Percentiles rank a stretch among this genome's conserved stretches.
phyloP scores from a whole-genome alignment of 2,113 vertebrate genomes.

The Tychaedon coryphoeus region DNA sequence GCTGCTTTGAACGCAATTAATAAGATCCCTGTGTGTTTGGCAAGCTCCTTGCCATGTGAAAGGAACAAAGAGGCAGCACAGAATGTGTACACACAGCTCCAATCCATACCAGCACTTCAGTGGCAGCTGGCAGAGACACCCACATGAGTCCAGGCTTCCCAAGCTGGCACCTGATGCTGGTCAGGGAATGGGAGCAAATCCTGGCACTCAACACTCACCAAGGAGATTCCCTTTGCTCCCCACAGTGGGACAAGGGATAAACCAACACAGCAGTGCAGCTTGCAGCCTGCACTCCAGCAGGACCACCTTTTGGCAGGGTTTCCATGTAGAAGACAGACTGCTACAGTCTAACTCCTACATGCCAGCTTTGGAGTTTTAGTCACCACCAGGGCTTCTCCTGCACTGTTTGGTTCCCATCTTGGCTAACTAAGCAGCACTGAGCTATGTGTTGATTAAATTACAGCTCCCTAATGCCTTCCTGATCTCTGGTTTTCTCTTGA shows the following conservation, averaged over 20 bases:
- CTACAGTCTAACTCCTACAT: slow-evolving; percentile 54
- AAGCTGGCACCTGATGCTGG: background rate
- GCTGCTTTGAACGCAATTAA: slow-evolving; percentile 5
- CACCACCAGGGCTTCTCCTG: slow-evolving; percentile 18
- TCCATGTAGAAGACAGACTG: background rate
- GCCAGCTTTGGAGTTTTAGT: slow-evolving; percentile 36
- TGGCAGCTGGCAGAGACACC: slow-evolving; percentile 47
- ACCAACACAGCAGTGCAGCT: background rate
- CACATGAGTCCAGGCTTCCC: background rate
- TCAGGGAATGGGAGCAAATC: background rate
- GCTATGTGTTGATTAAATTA: background rate
- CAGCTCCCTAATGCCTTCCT: background rate
- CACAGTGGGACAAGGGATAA: background rate
- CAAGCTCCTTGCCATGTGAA: slow-evolving; percentile 46
- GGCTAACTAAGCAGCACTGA: background rate
- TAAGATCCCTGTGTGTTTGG: slow-evolving; percentile 43
- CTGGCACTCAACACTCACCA: background rate
- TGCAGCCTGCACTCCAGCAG: background rate
- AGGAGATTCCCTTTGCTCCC: background rate
- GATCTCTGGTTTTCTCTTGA: background rate
- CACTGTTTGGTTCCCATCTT: background rate
- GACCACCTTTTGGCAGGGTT: background rate
- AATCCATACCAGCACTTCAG: slow-evolving; percentile 45
- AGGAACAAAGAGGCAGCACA: slow-evolving; percentile 56
- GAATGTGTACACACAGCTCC: slow-evolving; percentile 50